Percentiles rank a stretch among this genome's conserved stretches.
Conservation (phyloP, 2,888 invertebrate species). For the Hylaea fasciaria region DNA sequence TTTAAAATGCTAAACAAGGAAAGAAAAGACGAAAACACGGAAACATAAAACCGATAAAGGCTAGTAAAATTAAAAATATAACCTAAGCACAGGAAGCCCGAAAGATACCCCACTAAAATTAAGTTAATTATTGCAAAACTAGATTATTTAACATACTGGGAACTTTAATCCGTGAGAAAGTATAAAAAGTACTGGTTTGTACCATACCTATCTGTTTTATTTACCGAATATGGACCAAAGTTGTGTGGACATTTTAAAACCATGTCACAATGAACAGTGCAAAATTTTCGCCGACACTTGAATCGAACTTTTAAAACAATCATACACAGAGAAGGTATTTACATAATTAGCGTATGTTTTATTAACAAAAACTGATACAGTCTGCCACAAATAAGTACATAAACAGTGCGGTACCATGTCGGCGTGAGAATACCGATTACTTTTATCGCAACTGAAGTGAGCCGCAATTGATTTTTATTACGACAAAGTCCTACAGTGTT, state of each 20-base stretch:
- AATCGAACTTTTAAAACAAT: too few relatives aligned
- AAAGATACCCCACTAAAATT: conserved; percentile 20
- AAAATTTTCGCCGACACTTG: background rate
- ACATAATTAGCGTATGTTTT: too few relatives aligned
- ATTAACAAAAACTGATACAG: too few relatives aligned
- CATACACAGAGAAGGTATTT: too few relatives aligned
- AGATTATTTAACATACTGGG: conserved; percentile 21
- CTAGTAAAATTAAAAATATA: conserved; percentile 11
- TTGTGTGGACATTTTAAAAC: background rate
- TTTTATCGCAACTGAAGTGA: background rate
- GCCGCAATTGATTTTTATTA: background rate
- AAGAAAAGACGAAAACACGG: conserved; percentile 12
- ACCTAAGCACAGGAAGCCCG: conserved; percentile 32
- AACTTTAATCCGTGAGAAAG: conserved; percentile 34
- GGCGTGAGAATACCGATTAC: too few relatives aligned
- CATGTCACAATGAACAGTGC: conserved; percentile 12
- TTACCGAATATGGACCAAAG: background rate
- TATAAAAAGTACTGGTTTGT: conserved; percentile 24
- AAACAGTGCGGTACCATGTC: too few relatives aligned
- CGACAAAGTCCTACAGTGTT: conserved; percentile 21
- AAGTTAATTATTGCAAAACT: conserved; percentile 37
- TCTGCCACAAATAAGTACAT: too few relatives aligned
- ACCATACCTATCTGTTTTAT: conserved; percentile 17
- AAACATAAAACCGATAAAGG: conserved; percentile 16
- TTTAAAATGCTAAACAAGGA: conserved; percentile 6